phyloP scores from a whole-genome alignment of 2,797 vertebrate species.

The Caiman crocodilus region DNA sequence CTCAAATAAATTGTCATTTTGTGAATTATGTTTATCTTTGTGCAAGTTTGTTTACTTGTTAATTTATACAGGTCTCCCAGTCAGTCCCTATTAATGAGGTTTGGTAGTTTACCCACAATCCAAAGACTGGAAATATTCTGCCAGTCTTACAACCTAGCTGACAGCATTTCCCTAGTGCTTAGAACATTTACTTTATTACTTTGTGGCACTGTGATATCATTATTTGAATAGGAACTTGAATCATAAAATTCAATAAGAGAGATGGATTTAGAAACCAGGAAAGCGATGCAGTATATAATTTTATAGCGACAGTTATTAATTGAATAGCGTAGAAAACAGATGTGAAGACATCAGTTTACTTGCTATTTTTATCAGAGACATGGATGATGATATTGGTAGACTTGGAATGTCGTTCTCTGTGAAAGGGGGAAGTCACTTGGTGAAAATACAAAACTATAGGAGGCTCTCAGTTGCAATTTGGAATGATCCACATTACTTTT shows the following conservation, averaged over 20 bases:
- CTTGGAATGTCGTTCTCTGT: not conserved
- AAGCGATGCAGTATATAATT: not conserved
- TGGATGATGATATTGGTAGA: not conserved
- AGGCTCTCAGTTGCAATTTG: not conserved
- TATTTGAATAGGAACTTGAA: not conserved
- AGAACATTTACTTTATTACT: not conserved
- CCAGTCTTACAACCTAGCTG: not conserved
- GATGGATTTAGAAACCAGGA: not conserved
- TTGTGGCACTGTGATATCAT: not conserved
- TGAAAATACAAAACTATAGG: not conserved
- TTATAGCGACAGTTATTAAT: not conserved
- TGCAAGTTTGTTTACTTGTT: constrained; percentile 41
- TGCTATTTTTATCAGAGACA: not conserved
- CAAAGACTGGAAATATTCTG: not conserved
- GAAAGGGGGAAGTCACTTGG: not conserved
- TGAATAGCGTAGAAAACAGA: not conserved
- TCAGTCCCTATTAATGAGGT: not conserved
- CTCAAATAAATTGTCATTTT: constrained; percentile 9
- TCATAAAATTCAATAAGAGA: accelerated
- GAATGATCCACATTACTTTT: constrained; percentile 14
- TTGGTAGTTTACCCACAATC: not conserved
- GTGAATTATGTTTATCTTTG: constrained; percentile 17
- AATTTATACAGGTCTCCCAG: not conserved
- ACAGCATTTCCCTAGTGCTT: not conserved
- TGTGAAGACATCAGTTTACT: not conserved